A percentile compares a stretch with the other conserved stretches of the same genome.
These are phyloP conservation scores for Mustela nigripes DNA, from an alignment of 2,113 vertebrate species.

Conservation along the genomic window DNA sequence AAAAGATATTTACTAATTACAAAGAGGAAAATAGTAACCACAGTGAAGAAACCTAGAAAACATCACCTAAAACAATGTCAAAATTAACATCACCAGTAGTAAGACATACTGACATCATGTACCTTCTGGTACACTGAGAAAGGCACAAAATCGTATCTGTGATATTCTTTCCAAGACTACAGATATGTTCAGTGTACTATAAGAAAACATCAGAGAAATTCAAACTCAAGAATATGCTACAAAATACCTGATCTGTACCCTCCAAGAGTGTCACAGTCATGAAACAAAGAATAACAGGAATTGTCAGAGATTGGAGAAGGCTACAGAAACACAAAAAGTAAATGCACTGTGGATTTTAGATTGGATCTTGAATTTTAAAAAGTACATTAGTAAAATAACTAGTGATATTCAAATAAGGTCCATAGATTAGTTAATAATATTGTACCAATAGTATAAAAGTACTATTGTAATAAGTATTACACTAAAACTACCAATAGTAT, in stretches of 20 bases:
- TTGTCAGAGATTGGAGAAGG: not conserved
- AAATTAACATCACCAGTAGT: not conserved
- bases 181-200: not conserved
- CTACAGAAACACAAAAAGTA: not conserved
- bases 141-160: not conserved
- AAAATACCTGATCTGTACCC: not conserved
- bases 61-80: not conserved
- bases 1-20: not conserved
- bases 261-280: not conserved
- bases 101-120: not conserved
- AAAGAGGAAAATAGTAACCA: not conserved
- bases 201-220: slow-evolving; percentile 18
- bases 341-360: not conserved
- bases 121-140: not conserved
- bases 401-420: slow-evolving; percentile 4
- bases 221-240: not conserved
- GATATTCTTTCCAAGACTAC: not conserved
- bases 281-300: not conserved
- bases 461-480: not conserved
- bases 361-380: not conserved
- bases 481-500: not conserved
- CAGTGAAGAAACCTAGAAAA: not conserved
- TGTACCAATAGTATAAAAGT: not conserved
- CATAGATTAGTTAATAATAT: not conserved
- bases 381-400: not conserved